A percentile compares a stretch with the other conserved stretches of the same genome.
These are phyloP conservation scores for Xylota segnis DNA, from an alignment of 2,888 invertebrate species.

Conservation along the genomic window DNA sequence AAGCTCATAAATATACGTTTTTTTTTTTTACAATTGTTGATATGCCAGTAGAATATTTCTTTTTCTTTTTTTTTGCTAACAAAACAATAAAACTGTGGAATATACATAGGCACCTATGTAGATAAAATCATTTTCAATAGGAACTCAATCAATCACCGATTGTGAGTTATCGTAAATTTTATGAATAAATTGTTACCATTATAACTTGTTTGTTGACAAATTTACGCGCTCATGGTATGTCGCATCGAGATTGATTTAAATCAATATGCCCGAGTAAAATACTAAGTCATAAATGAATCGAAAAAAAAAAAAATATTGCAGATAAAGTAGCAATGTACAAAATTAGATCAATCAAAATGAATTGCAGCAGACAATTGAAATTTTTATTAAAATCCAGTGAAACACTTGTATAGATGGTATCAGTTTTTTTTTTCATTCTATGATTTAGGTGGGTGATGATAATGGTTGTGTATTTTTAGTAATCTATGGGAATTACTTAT, in stretches of 20 bases:
- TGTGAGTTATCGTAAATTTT: conserved; percentile 3
- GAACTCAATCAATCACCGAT: conserved; percentile 4
- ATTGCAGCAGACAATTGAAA: conserved; percentile 14
- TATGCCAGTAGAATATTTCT: neutral
- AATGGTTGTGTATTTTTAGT: neutral
- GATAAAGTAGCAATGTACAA: neutral
- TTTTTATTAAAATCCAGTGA: conserved; percentile 4
- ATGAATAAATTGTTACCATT: conserved; percentile 10
- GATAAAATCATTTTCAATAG: neutral
- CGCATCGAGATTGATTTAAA: neutral
- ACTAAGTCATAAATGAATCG: neutral
- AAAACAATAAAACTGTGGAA: conserved; percentile 18
- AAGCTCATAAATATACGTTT: neutral
- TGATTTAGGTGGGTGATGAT: neutral
- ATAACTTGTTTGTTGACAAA: conserved; percentile 18
- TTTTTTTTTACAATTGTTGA: neutral
- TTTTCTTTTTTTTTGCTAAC: neutral
- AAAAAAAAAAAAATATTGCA: neutral
- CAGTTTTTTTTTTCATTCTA: neutral
- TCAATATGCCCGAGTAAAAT: neutral
- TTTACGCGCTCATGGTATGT: neutral
- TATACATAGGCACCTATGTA: neutral
- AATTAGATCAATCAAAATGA: conserved; percentile 7
- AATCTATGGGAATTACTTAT: neutral
- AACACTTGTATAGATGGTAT: neutral